Percentiles rank a stretch among this genome's conserved stretches.
Evolutionary conservation across 2,113 vertebrate species (phyloP).

Genomic region (Columba livia): DNA sequence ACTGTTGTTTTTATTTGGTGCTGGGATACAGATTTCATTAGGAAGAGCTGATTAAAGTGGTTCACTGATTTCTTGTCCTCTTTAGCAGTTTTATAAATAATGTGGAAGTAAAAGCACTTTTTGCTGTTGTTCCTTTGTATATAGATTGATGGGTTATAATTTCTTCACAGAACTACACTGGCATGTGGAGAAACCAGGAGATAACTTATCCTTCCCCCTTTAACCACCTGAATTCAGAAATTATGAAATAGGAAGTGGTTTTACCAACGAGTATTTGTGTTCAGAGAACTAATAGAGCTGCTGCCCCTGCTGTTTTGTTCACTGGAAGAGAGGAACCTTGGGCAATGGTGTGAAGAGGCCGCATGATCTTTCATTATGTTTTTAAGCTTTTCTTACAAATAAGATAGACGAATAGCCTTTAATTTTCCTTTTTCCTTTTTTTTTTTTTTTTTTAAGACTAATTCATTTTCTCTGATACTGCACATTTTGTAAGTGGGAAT

Average conservation of each 20-base stretch:
- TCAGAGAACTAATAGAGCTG: neutral
- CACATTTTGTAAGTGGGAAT: neutral
- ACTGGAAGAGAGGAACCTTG: neutral
- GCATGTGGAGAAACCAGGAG: neutral
- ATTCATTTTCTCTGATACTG: neutral
- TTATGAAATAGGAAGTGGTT: slow-evolving; percentile 16
- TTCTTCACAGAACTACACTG: neutral
- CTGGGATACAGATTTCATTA: neutral
- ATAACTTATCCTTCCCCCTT: neutral
- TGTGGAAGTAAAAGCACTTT: neutral
- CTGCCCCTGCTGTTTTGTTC: neutral
- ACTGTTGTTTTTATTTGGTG: neutral
- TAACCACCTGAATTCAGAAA: neutral
- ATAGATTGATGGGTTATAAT: neutral
- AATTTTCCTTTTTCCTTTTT: neutral
- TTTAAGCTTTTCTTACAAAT: neutral
- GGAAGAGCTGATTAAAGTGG: neutral
- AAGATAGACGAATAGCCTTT: neutral
- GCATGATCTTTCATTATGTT: neutral
- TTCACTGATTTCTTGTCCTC: neutral
- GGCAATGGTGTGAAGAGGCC: neutral
- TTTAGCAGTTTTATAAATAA: neutral
- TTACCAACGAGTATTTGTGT: neutral
- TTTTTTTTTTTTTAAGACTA: neutral
- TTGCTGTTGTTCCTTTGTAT: neutral